These are phyloP conservation scores for Xenopus laevis DNA, from an alignment of 2,113 vertebrate genomes.

Conservation along the genomic window DNA sequence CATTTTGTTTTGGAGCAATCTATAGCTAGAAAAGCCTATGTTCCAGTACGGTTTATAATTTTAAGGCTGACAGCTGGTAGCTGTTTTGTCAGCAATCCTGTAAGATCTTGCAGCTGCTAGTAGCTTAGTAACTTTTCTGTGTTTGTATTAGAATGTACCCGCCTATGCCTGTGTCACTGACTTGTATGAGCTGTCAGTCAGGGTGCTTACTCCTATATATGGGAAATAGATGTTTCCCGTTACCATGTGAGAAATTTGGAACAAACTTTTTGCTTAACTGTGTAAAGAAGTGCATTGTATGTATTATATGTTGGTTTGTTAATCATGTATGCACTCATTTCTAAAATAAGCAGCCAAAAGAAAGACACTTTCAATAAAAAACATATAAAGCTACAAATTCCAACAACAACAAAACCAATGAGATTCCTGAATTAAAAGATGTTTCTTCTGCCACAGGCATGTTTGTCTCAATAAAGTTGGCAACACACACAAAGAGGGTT, in stretches of 20 bases:
- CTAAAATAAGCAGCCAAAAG: too few relatives aligned
- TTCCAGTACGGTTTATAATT: neutral
- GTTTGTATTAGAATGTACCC: constrained; percentile 10
- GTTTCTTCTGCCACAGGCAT: too few relatives aligned
- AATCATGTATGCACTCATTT: neutral
- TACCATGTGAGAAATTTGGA: constrained; percentile 71
- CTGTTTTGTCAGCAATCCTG: constrained; percentile 1
- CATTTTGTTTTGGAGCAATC: constrained; percentile 59
- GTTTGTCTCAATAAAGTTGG: too few relatives aligned
- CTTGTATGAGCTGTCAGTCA: constrained; percentile 60
- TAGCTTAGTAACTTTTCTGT: constrained; percentile 27
- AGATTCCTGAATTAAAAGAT: too few relatives aligned
- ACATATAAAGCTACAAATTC: too few relatives aligned
- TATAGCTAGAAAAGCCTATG: neutral
- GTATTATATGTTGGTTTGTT: neutral
- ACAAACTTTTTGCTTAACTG: constrained; percentile 22
- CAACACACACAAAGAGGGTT: too few relatives aligned
- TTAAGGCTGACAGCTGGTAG: constrained; percentile 12
- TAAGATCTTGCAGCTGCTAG: constrained; percentile 17
- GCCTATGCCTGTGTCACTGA: constrained; percentile 51
- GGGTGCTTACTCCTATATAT: constrained; percentile 84
- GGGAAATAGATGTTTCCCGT: constrained; percentile 72
- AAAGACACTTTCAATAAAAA: too few relatives aligned
- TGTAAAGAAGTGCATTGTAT: neutral
- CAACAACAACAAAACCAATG: too few relatives aligned